Base-by-base conservation (phyloP, 2,888 invertebrate species). In the Drosophila prostipennis region DNA sequence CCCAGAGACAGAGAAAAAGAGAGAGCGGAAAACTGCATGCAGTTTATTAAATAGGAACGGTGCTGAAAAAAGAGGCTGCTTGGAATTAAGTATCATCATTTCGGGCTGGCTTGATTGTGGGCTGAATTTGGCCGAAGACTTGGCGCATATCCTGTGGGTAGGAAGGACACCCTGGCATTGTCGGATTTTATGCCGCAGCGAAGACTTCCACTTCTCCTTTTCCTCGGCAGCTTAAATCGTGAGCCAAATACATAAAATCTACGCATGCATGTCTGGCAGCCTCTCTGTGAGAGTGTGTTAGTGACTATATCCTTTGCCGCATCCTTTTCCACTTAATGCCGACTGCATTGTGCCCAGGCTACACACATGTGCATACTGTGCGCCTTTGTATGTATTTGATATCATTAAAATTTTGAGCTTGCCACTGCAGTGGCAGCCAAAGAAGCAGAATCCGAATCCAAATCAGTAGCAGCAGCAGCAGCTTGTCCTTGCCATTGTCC, bases 81-180 rank as follows among this genome's bases (percentile, higher is more conserved):
- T 46, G 59, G 78, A 85, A 84, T 87, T 85, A 87, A 84, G 85
- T 75, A 77, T 26, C 76, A 87, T 87, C 69, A 84, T 79, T 80
- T 83, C 39, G 76, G 74, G 61, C 65, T 74, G 74, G 70, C 72
- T 74, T 85, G 83, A 74, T 74, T 71, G 64, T 72, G 52, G 57
- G 51, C 64, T 70, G 72, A 46, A 68, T 86, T 80, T 86, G 83
- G 29, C 29, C 3, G 23, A 23, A 23, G 23, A 7, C 7, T 29
- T 29, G 29, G 79, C 87, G 88, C 84, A 85, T 88, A 85, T 86
- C 88, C 85, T 88, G 86, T 88, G 80, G 83, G 83, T 37, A 69
- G 69, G 37, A 67, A 34, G 34, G 73, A 16, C 26, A 77, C 83
- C 63, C 73, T 79, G 72, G 75, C 81, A 77, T 80, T 83, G 81